Evolutionary conservation across 2,888 invertebrate genomes (phyloP), one percentile per base, ranked within the genome.

Genomic region (Ochlodes sylvanus): DNA sequence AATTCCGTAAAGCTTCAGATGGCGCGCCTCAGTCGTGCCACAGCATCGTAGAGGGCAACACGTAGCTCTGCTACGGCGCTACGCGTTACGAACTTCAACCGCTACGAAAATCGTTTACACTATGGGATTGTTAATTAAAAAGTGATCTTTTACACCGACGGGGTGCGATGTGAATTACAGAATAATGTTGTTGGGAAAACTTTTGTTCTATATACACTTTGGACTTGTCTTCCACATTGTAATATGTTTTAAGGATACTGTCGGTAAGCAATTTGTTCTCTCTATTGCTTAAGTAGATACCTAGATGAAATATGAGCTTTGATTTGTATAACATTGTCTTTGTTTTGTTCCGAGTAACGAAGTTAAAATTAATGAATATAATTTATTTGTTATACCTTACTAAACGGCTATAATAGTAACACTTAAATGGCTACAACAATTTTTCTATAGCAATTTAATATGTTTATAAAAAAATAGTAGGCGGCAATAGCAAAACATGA

Each of bases 141-240:
- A 62, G 67, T 69, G 71, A 68, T 50, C n/a, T 63, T 68, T 61
- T 68, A 56, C 61, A 68, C 68, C 68, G 56, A 76, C 73, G 79
- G 80, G 73, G 82, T 89, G 90, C 81, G 71, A 92, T 92, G 92
- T 90, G 87, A 85, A 82, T 84, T 55, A 62, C 47, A 87, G 83
- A 90, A 92, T 88, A 81, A 93, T 93, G 92, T 88, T 88, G 89
- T 88, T 92, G 81, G 87, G 86, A 82, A 92, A 90, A 89, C 84
- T 92, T 81, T 88, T 93, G 86, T 92, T 91, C 85, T 93, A 87
- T 83, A 79, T 90, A 87, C 89, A 92, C 77, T 92, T 93, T 76
- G 93, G 92, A 92, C 92, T 93, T 79, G 91, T 92, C 90, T 92
- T 93, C 88, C 92, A 92, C 80, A 87, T 90, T 84, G 93, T 91